Evolutionary conservation across 30 jellyfish, hydroid and myxozoan genomes (phyloP).

Genomic region (Hydra vulgaris): DNA sequence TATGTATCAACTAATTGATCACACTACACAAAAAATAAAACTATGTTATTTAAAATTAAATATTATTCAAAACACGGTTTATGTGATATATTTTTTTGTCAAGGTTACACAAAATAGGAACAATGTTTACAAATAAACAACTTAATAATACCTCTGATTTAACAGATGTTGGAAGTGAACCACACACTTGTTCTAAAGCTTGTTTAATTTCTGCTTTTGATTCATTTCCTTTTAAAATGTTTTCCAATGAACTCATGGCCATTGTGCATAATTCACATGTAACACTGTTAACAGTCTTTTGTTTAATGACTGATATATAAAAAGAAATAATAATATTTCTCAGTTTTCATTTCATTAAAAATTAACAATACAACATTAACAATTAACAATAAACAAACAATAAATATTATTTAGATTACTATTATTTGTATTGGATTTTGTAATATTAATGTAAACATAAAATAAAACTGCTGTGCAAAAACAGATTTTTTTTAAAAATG

Average conservation of each 20-base stretch:
- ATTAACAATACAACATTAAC: too few species aligned
- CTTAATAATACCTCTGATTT: background rate
- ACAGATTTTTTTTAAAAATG: too few species aligned
- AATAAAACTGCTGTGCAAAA: too few species aligned
- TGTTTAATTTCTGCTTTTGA: conserved; percentile 20
- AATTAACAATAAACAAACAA: too few species aligned
- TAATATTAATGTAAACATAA: too few species aligned
- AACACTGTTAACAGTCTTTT: background rate
- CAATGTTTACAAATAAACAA: background rate
- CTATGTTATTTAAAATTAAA: background rate
- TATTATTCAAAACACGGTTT: too few species aligned
- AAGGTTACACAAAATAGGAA: too few species aligned
- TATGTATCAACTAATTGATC: conserved; percentile 1
- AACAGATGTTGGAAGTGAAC: conserved; percentile 7
- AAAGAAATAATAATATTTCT: too few species aligned
- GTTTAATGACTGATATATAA: background rate
- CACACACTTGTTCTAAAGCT: conserved; percentile 22
- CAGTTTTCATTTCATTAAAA: too few species aligned
- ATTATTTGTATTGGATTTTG: too few species aligned
- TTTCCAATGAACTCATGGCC: conserved; percentile 9
- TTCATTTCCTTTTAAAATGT: conserved; percentile 11
- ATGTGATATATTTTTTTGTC: too few species aligned
- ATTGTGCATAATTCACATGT: conserved; percentile 29
- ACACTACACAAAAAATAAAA: background rate
- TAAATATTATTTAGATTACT: too few species aligned